Percentiles rank a stretch among this genome's conserved stretches.
phyloP scores from a whole-genome alignment of 2,113 vertebrate genomes.

The Callopanchax toddi region DNA sequence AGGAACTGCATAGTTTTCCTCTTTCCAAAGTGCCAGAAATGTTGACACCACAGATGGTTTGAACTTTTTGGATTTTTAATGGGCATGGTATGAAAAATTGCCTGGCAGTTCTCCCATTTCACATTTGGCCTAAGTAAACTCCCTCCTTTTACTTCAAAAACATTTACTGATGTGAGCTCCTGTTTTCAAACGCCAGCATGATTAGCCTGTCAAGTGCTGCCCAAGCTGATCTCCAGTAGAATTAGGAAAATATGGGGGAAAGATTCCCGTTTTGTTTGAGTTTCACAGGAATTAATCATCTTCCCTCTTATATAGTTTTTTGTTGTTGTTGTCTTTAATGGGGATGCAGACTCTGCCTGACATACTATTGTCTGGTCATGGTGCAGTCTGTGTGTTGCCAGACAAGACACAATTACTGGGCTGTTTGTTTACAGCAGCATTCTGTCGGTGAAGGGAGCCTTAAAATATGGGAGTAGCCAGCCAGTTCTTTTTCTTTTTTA shows the following conservation, averaged over 20 bases:
- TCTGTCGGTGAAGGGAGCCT: too few species aligned
- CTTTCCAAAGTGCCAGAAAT: constrained; percentile 49
- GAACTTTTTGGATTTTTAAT: constrained; percentile 64
- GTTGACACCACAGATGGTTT: constrained; percentile 73
- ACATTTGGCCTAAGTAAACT: constrained; percentile 37
- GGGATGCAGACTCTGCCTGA: neutral
- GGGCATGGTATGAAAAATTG: constrained; percentile 60
- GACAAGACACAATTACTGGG: too few species aligned
- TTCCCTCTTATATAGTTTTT: constrained; percentile 34
- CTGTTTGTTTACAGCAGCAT: too few species aligned
- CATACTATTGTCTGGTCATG: too few species aligned
- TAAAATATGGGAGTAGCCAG: too few species aligned
- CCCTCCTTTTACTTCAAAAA: constrained; percentile 50
- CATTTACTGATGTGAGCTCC: constrained; percentile 50
- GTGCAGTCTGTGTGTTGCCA: too few species aligned
- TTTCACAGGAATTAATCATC: constrained; percentile 29
- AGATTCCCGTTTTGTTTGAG: constrained; percentile 22
- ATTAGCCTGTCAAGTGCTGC: constrained; percentile 47
- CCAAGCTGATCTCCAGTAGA: constrained; percentile 40
- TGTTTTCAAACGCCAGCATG: constrained; percentile 48
- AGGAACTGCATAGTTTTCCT: constrained; percentile 54
- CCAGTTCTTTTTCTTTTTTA: too few species aligned
- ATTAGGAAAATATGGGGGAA: constrained; percentile 4
- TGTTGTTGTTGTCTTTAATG: constrained; percentile 9
- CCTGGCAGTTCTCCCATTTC: constrained; percentile 61